Base-by-base conservation (phyloP, 2,797 vertebrate species). In the Echiichthys vipera region DNA sequence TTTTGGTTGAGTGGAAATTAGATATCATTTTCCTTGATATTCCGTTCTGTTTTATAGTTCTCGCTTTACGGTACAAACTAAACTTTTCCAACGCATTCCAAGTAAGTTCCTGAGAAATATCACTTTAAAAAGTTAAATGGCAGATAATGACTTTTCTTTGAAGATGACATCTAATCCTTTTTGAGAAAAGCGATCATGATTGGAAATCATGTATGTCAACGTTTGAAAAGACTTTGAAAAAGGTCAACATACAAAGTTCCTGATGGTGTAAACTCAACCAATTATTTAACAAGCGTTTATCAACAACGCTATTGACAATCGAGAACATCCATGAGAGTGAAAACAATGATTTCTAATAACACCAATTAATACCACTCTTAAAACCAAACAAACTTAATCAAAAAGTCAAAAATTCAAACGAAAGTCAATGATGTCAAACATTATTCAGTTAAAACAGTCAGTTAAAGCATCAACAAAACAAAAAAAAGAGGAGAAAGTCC, bases 391-490 rank as follows among this genome's bases (percentile, higher is more conserved):
- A 6, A 62, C 51, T 36, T 32, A 39, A 76, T 65, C 20, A 72
- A 66, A 14, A 45, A 30, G 18, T 78, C 32, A 61, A 83, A n/a
- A 43, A 73, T 11, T 63, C 34, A 79, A 86, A 71, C 58, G 3
- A 84, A 82, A 85, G 68, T 51, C 34, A 81, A 43, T 24, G 4
- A 74, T 7, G 6, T 34, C 50, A 68, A 62, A 64, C 62, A 58
- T 77, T 67, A 80, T 75, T 82, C 37, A 74, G 69, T 85, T 78
- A 88, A 89, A 89, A 84, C 64, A 71, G 47, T 70, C 67, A 43
- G 61, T 76, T 74, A 81, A 88, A 85, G 64, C 56, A 74, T 64
- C 39, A 83, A 81, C 63, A 79, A 76, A 58, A 61, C 45, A 25
- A 55, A 24, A 59, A 80, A 51, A 36, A 49, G 55, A 71, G 27